Evolutionary conservation across 2,797 vertebrate species (phyloP).

Genomic region (Serranus cabrilla): DNA sequence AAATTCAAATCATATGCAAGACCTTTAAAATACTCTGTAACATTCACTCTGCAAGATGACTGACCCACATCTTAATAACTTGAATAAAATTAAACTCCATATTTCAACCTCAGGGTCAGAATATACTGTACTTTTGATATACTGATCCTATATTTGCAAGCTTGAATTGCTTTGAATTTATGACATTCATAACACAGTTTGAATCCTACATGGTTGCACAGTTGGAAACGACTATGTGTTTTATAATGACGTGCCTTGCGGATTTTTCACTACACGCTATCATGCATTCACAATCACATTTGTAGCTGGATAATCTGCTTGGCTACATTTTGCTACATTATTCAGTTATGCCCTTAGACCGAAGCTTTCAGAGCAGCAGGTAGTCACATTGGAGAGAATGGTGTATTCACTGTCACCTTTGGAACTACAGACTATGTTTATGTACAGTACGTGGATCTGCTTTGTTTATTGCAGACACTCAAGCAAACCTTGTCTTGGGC

Average conservation of each 20-base stretch:
- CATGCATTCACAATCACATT: constrained; percentile 36
- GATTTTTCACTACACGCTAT: constrained; percentile 32
- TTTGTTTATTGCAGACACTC: too few relatives aligned
- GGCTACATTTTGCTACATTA: constrained; percentile 52
- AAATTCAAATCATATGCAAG: constrained; percentile 50
- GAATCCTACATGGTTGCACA: constrained; percentile 27
- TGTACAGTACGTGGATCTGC: background rate
- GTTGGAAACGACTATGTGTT: constrained; percentile 38
- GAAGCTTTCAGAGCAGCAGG: constrained; percentile 38
- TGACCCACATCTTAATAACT: constrained; percentile 16
- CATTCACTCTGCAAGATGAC: background rate
- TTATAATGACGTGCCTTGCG: constrained; percentile 28
- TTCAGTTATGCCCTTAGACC: constrained; percentile 50
- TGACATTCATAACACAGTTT: constrained; percentile 10
- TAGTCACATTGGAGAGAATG: constrained; percentile 13
- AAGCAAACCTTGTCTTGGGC: too few relatives aligned
- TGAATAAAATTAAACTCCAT: constrained; percentile 19
- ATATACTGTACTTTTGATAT: constrained; percentile 22
- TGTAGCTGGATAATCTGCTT: constrained; percentile 36
- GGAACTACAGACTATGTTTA: background rate
- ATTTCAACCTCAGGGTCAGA: constrained; percentile 22
- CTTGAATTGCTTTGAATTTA: constrained; percentile 29
- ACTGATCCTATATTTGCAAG: constrained; percentile 9
- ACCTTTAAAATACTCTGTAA: constrained; percentile 28
- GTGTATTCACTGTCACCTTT: constrained; percentile 8